Conservation (phyloP, 2,888 invertebrate genomes). For the Mythimna lalbum region DNA sequence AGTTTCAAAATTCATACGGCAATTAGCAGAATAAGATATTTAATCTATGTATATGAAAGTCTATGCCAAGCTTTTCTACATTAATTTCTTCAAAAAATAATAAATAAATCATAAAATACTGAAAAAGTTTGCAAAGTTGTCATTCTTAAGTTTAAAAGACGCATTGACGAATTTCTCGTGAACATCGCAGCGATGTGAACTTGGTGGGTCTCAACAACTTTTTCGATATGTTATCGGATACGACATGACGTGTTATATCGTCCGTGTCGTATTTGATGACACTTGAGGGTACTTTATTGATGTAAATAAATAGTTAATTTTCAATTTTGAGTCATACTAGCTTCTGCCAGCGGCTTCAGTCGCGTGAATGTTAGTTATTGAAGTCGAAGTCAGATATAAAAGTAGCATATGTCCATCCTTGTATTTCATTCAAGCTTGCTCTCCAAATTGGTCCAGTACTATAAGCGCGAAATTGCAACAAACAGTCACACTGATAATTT, state of each 20-base stretch:
- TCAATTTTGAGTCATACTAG: not conserved
- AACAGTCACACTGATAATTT: too few relatives aligned
- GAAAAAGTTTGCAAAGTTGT: conserved; percentile 72
- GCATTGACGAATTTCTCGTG: conserved; percentile 67
- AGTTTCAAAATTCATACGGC: conserved; percentile 4
- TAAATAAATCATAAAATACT: conserved; percentile 70
- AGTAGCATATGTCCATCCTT: too few relatives aligned
- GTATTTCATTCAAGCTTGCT: too few relatives aligned
- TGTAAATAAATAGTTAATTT: conserved; percentile 5
- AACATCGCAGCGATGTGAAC: conserved; percentile 66
- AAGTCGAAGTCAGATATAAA: too few relatives aligned
- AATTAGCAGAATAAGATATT: conserved; percentile 15
- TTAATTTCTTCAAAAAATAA: conserved; percentile 65
- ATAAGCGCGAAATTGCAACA: too few relatives aligned
- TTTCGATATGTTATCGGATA: conserved; percentile 75
- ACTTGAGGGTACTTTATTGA: conserved; percentile 41
- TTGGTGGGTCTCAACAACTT: conserved; percentile 68
- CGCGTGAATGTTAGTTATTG: too few relatives aligned
- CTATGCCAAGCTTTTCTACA: conserved; percentile 65
- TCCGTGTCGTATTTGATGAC: conserved; percentile 43
- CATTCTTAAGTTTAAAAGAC: conserved; percentile 72
- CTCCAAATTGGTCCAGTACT: too few relatives aligned
- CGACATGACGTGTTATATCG: conserved; percentile 67
- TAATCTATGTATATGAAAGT: conserved; percentile 47
- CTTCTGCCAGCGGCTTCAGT: too few relatives aligned